phyloP scores from a whole-genome alignment of 37 sponge, comb jelly and placozoan species.

The Oscarella lobularis region DNA sequence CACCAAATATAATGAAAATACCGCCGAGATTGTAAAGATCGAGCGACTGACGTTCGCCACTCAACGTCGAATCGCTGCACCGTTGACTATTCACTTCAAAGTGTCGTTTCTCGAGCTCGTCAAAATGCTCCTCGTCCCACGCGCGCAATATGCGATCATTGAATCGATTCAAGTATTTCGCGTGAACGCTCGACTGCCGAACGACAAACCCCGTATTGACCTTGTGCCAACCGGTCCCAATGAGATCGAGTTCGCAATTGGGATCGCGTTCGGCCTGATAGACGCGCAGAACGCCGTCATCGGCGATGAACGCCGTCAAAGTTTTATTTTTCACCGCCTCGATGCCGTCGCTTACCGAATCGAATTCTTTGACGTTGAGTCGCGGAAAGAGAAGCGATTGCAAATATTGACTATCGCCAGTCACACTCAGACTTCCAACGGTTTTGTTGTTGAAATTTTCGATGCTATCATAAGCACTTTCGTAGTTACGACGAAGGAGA shows the following conservation, averaged over 20 bases:
- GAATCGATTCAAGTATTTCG: background rate
- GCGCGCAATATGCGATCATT: background rate
- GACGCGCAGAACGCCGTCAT: background rate
- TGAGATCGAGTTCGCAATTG: background rate
- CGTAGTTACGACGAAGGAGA: background rate
- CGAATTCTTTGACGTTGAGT: background rate
- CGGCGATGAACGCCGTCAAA: background rate
- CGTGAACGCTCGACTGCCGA: background rate
- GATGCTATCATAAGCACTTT: background rate
- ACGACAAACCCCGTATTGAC: background rate
- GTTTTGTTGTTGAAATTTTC: background rate
- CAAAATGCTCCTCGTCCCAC: background rate
- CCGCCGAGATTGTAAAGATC: background rate
- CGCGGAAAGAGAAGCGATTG: background rate
- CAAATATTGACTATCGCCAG: background rate
- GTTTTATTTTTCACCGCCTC: background rate
- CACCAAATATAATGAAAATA: background rate
- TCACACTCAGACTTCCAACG: background rate
- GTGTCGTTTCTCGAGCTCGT: background rate
- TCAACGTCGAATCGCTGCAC: background rate
- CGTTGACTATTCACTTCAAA: background rate
- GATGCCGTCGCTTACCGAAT: background rate
- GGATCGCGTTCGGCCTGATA: background rate
- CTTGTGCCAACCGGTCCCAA: background rate
- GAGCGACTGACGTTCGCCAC: background rate